phyloP scores from a whole-genome alignment of 2,113 vertebrate species.

The Clupea harengus region DNA sequence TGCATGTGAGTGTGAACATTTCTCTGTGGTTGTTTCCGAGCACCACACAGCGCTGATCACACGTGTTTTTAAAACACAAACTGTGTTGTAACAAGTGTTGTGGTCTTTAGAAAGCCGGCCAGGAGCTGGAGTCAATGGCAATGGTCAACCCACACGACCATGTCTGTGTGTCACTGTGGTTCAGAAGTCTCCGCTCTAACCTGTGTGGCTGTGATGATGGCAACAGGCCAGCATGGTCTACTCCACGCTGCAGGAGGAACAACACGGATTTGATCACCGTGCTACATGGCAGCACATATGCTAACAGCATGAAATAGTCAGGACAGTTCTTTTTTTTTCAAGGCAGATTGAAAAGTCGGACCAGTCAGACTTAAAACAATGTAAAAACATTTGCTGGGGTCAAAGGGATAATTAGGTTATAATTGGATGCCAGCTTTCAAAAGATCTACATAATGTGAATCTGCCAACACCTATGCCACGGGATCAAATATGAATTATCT shows the following conservation, averaged over 20 bases:
- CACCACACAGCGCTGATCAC: not conserved
- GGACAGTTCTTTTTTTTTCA: not conserved
- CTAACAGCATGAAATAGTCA: not conserved
- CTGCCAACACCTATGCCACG: not conserved
- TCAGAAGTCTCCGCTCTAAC: not conserved
- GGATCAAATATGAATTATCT: not conserved
- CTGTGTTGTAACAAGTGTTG: not conserved
- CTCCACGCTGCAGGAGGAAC: not conserved
- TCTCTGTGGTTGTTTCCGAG: not conserved
- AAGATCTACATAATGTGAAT: not conserved
- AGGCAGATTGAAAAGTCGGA: not conserved
- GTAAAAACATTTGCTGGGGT: not conserved
- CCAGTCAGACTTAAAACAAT: too few relatives aligned
- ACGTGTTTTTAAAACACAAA: not conserved
- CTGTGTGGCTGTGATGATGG: not conserved
- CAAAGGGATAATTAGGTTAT: not conserved
- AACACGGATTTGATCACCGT: not conserved
- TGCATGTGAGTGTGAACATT: not conserved
- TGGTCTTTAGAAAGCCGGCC: slow-evolving; percentile 14
- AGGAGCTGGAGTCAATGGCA: not conserved
- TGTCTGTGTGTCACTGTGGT: not conserved
- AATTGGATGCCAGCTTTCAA: too few relatives aligned
- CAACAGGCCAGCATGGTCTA: not conserved
- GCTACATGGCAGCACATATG: not conserved
- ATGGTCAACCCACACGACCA: slow-evolving; percentile 18